Conservation (phyloP, 2,113 vertebrate species). For the Burhinus oedicnemus region DNA sequence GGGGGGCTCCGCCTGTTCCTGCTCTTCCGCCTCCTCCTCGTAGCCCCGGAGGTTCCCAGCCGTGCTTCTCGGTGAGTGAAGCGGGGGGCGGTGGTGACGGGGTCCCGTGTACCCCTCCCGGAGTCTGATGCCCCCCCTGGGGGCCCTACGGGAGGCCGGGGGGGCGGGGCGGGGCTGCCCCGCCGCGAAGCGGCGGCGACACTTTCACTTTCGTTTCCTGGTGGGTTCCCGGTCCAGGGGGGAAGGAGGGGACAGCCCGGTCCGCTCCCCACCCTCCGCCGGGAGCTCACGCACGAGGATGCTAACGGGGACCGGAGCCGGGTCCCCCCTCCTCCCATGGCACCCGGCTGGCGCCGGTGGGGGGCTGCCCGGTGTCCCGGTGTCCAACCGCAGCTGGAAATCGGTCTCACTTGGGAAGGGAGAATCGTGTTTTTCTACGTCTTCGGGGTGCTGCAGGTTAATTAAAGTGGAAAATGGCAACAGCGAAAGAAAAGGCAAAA, state of each 20-base stretch:
- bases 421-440: accelerated
- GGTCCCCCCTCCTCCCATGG: no score
- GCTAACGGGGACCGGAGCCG: not conserved
- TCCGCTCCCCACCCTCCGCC: no score
- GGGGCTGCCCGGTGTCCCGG: not conserved
- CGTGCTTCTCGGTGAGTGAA: not conserved
- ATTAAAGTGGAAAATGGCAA: no score
- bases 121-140: no score
- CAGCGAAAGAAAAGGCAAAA: no score
- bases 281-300: not conserved
- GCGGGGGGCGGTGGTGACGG: accelerated
- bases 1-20: not conserved
- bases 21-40: not conserved
- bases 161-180: no score
- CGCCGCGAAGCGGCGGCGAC: not conserved
- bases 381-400: not conserved
- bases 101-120: not conserved
- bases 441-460: not conserved
- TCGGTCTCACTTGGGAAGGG: not conserved
- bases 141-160: no score
- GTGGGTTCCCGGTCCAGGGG: no score
- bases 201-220: not conserved
- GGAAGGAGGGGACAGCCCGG: no score
- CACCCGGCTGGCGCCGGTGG: not conserved
- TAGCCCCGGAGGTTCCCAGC: not conserved